Percentiles rank a stretch among this genome's conserved stretches.
Evolutionary conservation across 2,113 vertebrate genomes (phyloP).

Genomic region (Neodon shergylaensis): DNA sequence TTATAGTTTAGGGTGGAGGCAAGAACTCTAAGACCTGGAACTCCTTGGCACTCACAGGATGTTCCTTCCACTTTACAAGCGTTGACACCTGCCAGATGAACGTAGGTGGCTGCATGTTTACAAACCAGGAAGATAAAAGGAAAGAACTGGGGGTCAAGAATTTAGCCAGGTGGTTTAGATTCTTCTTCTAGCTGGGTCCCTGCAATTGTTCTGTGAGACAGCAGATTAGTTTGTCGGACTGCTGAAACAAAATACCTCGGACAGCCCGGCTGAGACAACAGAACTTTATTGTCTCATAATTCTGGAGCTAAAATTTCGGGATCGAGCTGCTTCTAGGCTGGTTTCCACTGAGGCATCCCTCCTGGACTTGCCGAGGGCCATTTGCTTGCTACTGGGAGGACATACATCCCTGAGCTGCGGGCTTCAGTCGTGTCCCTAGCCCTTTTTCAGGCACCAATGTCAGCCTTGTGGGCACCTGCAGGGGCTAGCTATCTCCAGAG

Average conservation of each 20-base stretch:
- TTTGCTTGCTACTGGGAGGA: neutral
- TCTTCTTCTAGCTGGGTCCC: neutral
- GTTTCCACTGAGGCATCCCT: neutral
- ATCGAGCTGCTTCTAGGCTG: neutral
- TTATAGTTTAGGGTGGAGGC: neutral
- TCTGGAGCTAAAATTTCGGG: neutral
- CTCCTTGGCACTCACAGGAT: neutral
- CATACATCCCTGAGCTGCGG: neutral
- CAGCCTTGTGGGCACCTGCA: neutral
- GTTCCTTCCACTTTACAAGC: neutral
- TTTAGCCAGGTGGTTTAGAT: neutral
- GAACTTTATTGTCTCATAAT: neutral
- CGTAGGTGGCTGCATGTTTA: too few relatives aligned
- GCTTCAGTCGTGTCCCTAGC: neutral
- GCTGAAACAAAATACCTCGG: neutral
- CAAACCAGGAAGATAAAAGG: too few relatives aligned
- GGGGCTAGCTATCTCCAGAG: neutral
- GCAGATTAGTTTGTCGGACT: neutral
- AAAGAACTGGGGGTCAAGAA: neutral
- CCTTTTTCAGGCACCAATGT: neutral
- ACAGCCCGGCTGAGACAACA: neutral
- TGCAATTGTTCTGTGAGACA: rapidly evolving
- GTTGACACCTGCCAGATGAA: neutral
- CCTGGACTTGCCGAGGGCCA: neutral
- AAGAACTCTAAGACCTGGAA: neutral